phyloP scores from a whole-genome alignment of 2,888 invertebrate genomes.

The Yponomeuta evonymella region DNA sequence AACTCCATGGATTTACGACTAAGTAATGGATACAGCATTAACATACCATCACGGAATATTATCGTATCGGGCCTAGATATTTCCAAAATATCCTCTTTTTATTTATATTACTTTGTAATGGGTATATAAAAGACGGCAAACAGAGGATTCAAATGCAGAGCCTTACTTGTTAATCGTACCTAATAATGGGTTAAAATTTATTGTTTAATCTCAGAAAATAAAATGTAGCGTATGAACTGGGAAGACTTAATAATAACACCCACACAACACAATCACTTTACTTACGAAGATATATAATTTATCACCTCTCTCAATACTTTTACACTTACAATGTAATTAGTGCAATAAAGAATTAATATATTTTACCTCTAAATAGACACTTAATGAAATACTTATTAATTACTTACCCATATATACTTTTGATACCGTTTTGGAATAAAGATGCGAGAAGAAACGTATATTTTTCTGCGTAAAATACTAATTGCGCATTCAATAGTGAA shows the following conservation, averaged over 20 bases:
- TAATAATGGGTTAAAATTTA: constrained; percentile 44
- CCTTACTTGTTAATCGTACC: constrained; percentile 29
- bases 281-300: not conserved
- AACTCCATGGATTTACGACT: not conserved
- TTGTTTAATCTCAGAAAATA: constrained; percentile 38
- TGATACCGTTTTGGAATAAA: no score
- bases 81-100: not conserved
- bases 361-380: no score
- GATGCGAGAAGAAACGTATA: no score
- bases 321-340: no score
- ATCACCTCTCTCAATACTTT: no score
- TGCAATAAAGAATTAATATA: no score
- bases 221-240: constrained; percentile 20
- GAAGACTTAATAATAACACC: not conserved
- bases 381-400: no score
- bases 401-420: no score
- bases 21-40: constrained; percentile 47
- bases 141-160: constrained; percentile 25
- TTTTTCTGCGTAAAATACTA: no score
- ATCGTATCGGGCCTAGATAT: constrained; percentile 6
- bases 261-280: not conserved
- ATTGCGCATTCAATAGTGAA: no score
- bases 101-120: constrained; percentile 41
- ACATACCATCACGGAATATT: constrained; percentile 30
- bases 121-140: constrained; percentile 28